A percentile compares a stretch with the other conserved stretches of the same genome.
Conservation (phyloP, 2,797 vertebrate genomes). For the Salarias fasciatus region DNA sequence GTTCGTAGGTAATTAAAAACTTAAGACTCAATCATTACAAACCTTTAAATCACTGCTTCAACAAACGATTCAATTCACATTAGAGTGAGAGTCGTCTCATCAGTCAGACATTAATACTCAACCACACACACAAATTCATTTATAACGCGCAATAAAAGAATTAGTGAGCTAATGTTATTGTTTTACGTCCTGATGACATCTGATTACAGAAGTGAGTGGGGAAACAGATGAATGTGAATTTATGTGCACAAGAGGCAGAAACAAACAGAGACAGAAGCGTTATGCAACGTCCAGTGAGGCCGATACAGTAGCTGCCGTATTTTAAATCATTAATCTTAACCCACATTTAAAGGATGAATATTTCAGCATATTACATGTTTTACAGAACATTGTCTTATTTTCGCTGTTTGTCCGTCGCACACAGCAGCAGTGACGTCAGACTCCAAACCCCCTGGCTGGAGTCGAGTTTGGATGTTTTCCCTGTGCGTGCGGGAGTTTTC, state of each 20-base stretch:
- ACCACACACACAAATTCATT: too few species aligned
- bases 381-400: background rate
- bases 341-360: background rate
- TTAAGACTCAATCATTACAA: too few species aligned
- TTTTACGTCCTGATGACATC: background rate
- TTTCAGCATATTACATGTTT: background rate
- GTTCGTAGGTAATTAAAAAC: too few species aligned
- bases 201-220: background rate
- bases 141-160: too few species aligned
- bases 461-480: too few species aligned
- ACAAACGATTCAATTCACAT: too few species aligned
- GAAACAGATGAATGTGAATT: background rate
- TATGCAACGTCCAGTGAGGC: background rate
- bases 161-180: background rate
- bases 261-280: too few species aligned
- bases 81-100: too few species aligned
- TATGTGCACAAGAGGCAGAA: background rate
- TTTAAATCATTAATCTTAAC: background rate
- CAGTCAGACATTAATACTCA: too few species aligned
- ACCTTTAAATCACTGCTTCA: too few species aligned
- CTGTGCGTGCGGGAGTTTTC: too few species aligned
- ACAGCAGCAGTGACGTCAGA: too few species aligned
- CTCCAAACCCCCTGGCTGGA: background rate
- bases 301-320: background rate
- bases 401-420: constrained; percentile 12